Base-by-base conservation (phyloP, 2,888 invertebrate genomes). In the Anodontia alba region DNA sequence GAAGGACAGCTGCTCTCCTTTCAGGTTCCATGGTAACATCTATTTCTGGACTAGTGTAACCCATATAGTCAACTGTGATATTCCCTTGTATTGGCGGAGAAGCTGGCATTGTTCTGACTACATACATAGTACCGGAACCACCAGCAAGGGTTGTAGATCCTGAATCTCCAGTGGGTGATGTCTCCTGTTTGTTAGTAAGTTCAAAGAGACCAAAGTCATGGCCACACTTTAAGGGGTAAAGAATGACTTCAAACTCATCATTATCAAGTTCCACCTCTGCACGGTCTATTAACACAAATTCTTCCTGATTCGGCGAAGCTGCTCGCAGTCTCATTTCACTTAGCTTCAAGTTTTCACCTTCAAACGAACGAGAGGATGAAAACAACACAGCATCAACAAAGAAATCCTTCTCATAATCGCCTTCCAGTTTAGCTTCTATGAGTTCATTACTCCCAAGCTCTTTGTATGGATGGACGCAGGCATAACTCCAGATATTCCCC, bases 151-250 rank as follows among this genome's bases (percentile, higher is more conserved):
- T n/a, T n/a, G n/a, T n/a, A n/a, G n/a, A n/a, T n/a, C n/a, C n/a
- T n/a, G n/a, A n/a, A n/a, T n/a, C n/a, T n/a, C n/a, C n/a, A n/a
- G n/a, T n/a, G n/a, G n/a, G n/a, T n/a, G n/a, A 8, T 23, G 8
- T 26, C 70, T 78, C 82, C 42, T 70, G 33, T 3, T 71, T 29
- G 15, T 68, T 57, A 1, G 43, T 57, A 5, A 82, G n/a, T 36
- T 72, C 62, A 29, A 78, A 38, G 12, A 78, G 33, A 1, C 57
- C n/a, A 31, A 82, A 73, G n/a, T 70, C 62, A 42, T 73, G 49
- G 20, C 78, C 78, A 43, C 82, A 82, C 8, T 76, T 62, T 12
- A 75, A 51, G 42, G 78, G 78, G 1, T 33, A 33, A 2, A 78
- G 17, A 2, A 62, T 54, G 3, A 73, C 51, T 3, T 29, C 54